Evolutionary conservation across 2,888 invertebrate species (phyloP), one percentile per base, ranked within the genome.

Genomic region (Cylindroiulus punctatus): DNA sequence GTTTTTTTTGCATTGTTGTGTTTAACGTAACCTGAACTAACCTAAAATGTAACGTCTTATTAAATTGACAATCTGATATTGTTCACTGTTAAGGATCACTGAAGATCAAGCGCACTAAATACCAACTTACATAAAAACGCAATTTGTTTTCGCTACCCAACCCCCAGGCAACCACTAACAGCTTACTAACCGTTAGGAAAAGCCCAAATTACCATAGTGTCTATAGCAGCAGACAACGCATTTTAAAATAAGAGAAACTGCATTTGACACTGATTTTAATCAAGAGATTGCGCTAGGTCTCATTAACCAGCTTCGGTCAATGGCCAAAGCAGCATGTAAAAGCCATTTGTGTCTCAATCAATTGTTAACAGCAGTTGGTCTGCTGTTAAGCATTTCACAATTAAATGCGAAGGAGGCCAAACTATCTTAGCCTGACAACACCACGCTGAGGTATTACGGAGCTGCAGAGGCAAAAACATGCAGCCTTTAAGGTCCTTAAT

Each of bases 321-420:
- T 26, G 76, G 8, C 76, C 12, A 8, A 76, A 8, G 8, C 19
- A 44, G 30, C 30, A 76, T 65, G 26, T 76, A 30, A 76, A 76
- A 76, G 1, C 30, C 76, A 30, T 76, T 76, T 14, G 26, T 14
- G 30, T 76, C 76, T 76, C 22, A 76, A 76, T 76, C 22, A 76
- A 76, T 76, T 14, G 30, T 76, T 76, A 76, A 76, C 30, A 14
- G 76, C 26, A 26, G 30, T 30, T 76, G 30, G 76, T 14, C 30
- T 76, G 76, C 26, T 76, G 76, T 76, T 76, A 30, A 76, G 76
- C 76, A 30, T 76, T 76, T 76, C 76, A 76, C 76, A 30, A 76
- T 76, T 26, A 76, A 30, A 76, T 76, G 76, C 65, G 7, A 26
- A n/a, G 65, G 10, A n/a, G 65, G 10, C 26, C 22, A n/a, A 12